phyloP scores from a whole-genome alignment of 2,113 vertebrate genomes.

The Litocranius walleri region DNA sequence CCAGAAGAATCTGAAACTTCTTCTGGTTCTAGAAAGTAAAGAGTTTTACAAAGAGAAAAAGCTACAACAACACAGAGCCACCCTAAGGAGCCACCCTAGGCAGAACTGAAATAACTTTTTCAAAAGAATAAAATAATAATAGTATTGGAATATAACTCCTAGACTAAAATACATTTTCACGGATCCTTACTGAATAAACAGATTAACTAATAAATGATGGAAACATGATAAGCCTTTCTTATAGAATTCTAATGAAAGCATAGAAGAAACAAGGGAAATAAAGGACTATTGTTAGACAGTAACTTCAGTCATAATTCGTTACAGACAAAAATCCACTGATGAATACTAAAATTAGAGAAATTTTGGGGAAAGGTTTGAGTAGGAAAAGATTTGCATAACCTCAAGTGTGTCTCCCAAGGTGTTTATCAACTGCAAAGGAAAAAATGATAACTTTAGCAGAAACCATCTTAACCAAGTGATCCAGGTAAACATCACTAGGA shows the following conservation, averaged over 20 bases:
- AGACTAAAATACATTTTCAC: not conserved
- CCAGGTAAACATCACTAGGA: not conserved
- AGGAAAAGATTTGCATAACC: not conserved
- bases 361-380: not conserved
- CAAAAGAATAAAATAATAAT: not conserved
- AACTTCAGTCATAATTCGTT: not conserved
- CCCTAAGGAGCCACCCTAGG: not conserved
- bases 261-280: not conserved
- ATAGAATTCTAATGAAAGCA: not conserved
- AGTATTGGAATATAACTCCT: not conserved
- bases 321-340: not conserved
- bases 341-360: not conserved
- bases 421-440: not conserved
- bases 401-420: not conserved
- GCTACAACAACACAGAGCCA: not conserved
- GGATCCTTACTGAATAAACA: not conserved
- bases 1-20: not conserved
- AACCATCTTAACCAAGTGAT: not conserved
- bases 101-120: not conserved
- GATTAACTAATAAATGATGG: not conserved
- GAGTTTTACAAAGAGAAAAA: not conserved
- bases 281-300: not conserved
- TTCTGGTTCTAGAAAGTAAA: not conserved
- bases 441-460: not conserved
- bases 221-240: not conserved